Evolutionary conservation across 92 coral and sea anemone genomes (phyloP), one percentile per base, ranked within the genome.

Genomic region (Actinostola sp.): DNA sequence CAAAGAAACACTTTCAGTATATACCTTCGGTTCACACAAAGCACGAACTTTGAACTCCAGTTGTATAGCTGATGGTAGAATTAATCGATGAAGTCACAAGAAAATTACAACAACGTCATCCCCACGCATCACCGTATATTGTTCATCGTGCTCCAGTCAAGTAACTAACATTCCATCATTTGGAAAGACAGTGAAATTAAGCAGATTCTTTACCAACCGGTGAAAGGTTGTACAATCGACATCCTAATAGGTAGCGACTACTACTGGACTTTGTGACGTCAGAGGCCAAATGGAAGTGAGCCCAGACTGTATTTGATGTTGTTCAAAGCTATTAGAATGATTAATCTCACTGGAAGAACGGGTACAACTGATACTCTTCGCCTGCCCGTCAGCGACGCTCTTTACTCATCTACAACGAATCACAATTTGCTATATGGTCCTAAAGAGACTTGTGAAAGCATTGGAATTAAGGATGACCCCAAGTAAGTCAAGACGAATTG

Each of bases 281-380:
- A 50, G 63, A 63, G 2, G 65, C n/a, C n/a, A 58, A 61, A 65
- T 63, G 29, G 46, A 51, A 35, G 42, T 75, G 69, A 43, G 35
- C 43, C 63, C 61, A 45, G 80, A 17, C 80, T 74, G 43, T 75
- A 44, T 63, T 49, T 63, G 32, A 44, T 75, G n/a, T 43, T 71
- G 53, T 49, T 75, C 81, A 42, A 66, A 64, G 23, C 46, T 75
- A 48, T n/a, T n/a, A 72, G 81, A 33, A 61, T 69, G 81, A 75
- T 75, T n/a, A n/a, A n/a, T 48, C 58, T 75, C 33, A 33, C 72
- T 13, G 81, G 72, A 36, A 51, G 74, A 64, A 26, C 71, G 52
- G 33, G 64, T 34, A 52, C 71, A 21, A 63, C 51, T 30, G 46
- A 27, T 59, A 17, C 16, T 35, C 28, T 35, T n/a, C n/a, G n/a